phyloP scores from a whole-genome alignment of 2,888 invertebrate genomes.

The Dicyrtoma fusca region DNA sequence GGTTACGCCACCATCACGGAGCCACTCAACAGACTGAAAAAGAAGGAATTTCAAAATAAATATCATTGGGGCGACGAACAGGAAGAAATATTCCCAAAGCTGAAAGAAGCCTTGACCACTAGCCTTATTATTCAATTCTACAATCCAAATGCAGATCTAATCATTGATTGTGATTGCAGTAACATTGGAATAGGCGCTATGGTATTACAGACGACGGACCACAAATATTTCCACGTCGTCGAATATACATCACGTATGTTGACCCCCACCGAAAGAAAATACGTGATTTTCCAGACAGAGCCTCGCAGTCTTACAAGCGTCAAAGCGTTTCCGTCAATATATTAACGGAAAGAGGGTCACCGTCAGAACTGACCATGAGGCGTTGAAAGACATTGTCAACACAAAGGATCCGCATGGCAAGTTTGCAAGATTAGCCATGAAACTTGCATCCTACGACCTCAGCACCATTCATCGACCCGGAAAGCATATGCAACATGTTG shows the following conservation, averaged over 20 bases:
- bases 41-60: neutral
- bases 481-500: conserved; percentile 58
- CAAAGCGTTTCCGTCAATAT: conserved; percentile 60
- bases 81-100: neutral
- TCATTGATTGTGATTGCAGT: conserved; percentile 44
- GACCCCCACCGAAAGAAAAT: conserved; percentile 58
- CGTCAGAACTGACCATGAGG: conserved; percentile 61
- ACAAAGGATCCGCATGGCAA: conserved; percentile 60
- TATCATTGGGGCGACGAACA: neutral
- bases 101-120: neutral
- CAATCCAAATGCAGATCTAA: neutral
- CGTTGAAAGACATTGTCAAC: conserved; percentile 61
- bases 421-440: conserved; percentile 60
- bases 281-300: conserved; percentile 60
- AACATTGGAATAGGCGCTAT: too few species aligned
- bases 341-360: conserved; percentile 58
- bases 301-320: conserved; percentile 58
- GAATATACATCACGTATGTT: conserved; percentile 47
- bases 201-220: conserved; percentile 41
- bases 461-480: conserved; percentile 59
- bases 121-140: neutral
- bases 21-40: conserved; percentile 20
- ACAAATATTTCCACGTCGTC: conserved; percentile 11
- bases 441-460: conserved; percentile 59
- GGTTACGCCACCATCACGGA: conserved; percentile 20